These are phyloP conservation scores for Phymanthus crucifer DNA, from an alignment of 92 coral and sea anemone genomes.

Conservation along the genomic window DNA sequence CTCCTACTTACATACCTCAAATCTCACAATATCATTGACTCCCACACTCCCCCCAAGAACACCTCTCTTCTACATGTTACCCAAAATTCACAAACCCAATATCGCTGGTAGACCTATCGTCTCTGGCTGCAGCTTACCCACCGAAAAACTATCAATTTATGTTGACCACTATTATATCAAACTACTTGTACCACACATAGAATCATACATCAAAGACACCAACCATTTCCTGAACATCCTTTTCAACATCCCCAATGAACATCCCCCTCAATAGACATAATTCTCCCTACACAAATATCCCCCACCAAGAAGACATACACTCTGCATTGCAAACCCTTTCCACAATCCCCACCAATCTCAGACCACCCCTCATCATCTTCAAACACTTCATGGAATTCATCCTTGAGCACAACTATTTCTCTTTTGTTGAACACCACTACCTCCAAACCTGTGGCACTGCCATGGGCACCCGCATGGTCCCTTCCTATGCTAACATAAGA, in stretches of 20 bases:
- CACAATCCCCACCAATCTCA: not conserved
- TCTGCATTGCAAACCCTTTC: slow-evolving; percentile 13
- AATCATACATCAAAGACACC: slow-evolving; percentile 51
- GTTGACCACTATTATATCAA: slow-evolving; percentile 40
- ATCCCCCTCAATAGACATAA: slow-evolving; percentile 45
- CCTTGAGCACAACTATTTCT: slow-evolving; percentile 28
- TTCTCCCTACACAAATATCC: slow-evolving; percentile 47
- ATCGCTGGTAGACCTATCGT: slow-evolving; percentile 44
- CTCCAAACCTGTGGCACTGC: too few species aligned
- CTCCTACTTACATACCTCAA: slow-evolving; percentile 17
- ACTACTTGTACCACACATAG: slow-evolving; percentile 32
- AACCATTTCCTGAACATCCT: slow-evolving; percentile 48
- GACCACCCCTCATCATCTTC: slow-evolving; percentile 17
- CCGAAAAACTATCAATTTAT: slow-evolving; percentile 37
- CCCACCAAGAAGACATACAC: slow-evolving; percentile 34
- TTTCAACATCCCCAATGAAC: slow-evolving; percentile 31
- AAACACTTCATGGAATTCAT: too few species aligned
- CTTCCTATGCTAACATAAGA: slow-evolving; percentile 32
- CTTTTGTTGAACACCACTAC: slow-evolving; percentile 15
- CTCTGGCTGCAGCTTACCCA: slow-evolving; percentile 49
- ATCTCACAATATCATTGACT: too few species aligned
- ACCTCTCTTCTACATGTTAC: slow-evolving; percentile 40
- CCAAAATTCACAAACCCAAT: slow-evolving; percentile 46
- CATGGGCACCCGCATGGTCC: slow-evolving; percentile 42
- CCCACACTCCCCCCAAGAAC: slow-evolving; percentile 19